Evolutionary conservation across 2,113 vertebrate species (phyloP), one percentile per base, ranked within the genome.

Genomic region (Prunella fulvescens): DNA sequence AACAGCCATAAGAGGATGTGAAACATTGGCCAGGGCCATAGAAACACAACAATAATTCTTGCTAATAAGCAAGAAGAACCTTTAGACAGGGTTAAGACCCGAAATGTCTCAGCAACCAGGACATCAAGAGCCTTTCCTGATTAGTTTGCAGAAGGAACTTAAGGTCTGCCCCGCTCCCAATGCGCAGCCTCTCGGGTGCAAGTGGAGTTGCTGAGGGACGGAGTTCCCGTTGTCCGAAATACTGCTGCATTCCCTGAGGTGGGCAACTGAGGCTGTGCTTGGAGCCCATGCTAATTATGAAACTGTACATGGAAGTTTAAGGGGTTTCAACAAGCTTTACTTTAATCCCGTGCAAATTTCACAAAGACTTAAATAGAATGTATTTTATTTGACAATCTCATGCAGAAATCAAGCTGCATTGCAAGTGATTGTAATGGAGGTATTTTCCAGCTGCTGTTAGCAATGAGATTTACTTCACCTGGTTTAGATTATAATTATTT

Each of bases 141-240:
- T 29, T 19, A 15, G 7, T n/a, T 60, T 67, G 33, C 24, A 42
- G 45, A 39, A 56, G 37, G 20, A 9, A 13, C 11, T 19, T 54
- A 35, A 71, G 28, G 11, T 58, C 31, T n/a, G 5, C 15, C 14
- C 37, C 2, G 6, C 13, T 69, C n/a, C 2, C 0, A 11, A 6
- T 19, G 22, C 2, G 7, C 44, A 10, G 33, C 44, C 56, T 28
- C 31, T 28, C 31, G 26, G 86, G 26, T 40, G 60, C 3, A 3
- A n/a, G 7, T 19, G 60, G 37, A 13, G 57, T 2, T 20, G 7
- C 31, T 16, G 45, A 12, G 29, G 26, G 18, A 33, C 4, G 45
- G 15, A 11, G 10, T 35, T 62, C 1, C 20, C 35, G 29, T 3
- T 35, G 4, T 54, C 19, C 40, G 8, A 66, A 88, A 23, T n/a